phyloP scores from a whole-genome alignment of 2,888 invertebrate species.

The Laothoe populi region DNA sequence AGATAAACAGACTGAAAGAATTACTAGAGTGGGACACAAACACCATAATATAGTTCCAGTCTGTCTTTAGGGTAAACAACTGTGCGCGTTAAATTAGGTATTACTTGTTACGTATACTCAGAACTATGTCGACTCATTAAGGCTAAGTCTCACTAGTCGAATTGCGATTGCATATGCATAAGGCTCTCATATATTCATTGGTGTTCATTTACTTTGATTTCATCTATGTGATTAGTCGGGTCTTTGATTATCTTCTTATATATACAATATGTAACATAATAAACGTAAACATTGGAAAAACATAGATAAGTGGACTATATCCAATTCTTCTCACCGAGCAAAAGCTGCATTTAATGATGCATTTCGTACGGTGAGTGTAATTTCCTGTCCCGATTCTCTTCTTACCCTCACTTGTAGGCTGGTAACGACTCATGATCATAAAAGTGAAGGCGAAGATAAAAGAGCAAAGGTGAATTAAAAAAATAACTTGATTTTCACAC shows the following conservation, averaged over 20 bases:
- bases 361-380: no score
- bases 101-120: conserved; percentile 64
- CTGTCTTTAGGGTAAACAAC: conserved; percentile 68
- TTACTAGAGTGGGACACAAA: conserved; percentile 74
- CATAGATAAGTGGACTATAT: no score
- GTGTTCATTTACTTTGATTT: neutral
- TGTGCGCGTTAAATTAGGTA: conserved; percentile 71
- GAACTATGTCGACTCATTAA: conserved; percentile 64
- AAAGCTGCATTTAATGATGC: no score
- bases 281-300: no score
- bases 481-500: no score
- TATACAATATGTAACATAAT: no score
- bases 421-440: no score
- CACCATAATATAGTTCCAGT: conserved; percentile 65
- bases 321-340: no score
- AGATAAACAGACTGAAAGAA: conserved; percentile 79
- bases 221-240: neutral
- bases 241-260: neutral
- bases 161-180: conserved; percentile 66
- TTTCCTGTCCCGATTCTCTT: no score
- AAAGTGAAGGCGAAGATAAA: no score
- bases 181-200: conserved; percentile 41
- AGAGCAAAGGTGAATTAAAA: no score
- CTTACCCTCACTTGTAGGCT: no score
- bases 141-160: conserved; percentile 57